phyloP scores from a whole-genome alignment of 2,888 invertebrate genomes.

The Conus canariensis region DNA sequence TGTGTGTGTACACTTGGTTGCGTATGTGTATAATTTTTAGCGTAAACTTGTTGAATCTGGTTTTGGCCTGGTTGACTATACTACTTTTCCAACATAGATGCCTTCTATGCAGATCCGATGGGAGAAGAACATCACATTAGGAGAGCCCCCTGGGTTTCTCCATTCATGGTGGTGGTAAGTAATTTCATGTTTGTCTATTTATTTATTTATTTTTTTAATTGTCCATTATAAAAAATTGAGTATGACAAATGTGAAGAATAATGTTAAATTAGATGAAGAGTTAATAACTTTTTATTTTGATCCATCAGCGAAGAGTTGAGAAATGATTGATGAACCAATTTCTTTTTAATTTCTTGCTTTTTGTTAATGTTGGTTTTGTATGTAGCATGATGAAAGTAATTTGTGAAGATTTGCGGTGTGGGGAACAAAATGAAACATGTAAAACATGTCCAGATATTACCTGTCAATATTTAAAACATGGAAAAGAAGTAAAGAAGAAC shows the following conservation, averaged over 20 bases:
- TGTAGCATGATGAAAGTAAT: too few species aligned
- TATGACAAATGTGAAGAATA: neutral
- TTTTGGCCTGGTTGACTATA: neutral
- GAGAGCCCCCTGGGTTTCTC: conserved; percentile 98
- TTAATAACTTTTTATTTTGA: too few species aligned
- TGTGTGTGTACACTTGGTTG: neutral
- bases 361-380: too few species aligned
- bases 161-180: conserved; percentile 99
- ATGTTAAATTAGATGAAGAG: too few species aligned
- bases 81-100: conserved; percentile 31
- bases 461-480: too few species aligned
- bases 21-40: neutral
- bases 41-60: neutral
- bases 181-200: neutral
- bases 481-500: too few species aligned
- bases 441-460: too few species aligned
- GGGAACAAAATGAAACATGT: too few species aligned
- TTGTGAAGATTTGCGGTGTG: too few species aligned
- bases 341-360: too few species aligned
- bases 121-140: conserved; percentile 99
- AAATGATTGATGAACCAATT: too few species aligned
- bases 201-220: neutral
- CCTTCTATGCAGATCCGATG: conserved; percentile 89
- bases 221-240: neutral
- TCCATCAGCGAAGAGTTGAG: too few species aligned